Evolutionary conservation across 2,113 vertebrate species (phyloP), one percentile per base, ranked within the genome.

Genomic region (Octodon degus): DNA sequence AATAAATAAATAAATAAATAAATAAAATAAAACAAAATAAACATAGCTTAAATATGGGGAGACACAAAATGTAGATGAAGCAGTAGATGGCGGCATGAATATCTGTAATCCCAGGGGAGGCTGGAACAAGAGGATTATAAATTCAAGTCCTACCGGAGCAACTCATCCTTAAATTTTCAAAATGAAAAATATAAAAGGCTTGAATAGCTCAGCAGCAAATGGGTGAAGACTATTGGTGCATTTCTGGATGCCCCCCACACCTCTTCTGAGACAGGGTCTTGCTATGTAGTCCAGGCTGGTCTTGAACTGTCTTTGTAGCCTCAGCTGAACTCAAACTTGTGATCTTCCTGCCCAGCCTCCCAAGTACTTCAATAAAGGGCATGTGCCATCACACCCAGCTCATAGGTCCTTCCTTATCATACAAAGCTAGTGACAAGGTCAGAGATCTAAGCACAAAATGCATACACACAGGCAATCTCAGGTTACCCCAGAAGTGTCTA

Each of bases 31-130:
- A 43, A 43, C 6, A 43, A 43, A 43, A 72, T 53, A 96, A 82
- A 86, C 62, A 95, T 13, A 82, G 76, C 37, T 96, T 53, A 93
- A 94, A 94, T n/a, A 37, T 79, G 58, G 17, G n/a, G 74, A 92
- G 55, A 93, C 22, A 43, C 50, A 82, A 40, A 86, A 76, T 22
- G 17, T n/a, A n/a, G 68, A 37, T 72, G 68, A 72, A 72, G 70
- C 70, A 37, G n/a, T n/a, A 19, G 8, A 40, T 72, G n/a, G 70
- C 20, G 9, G 34, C 8, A 22, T 70, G n/a, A 8, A 22, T 22
- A 12, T 40, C n/a, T 20, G n/a, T 37, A 72, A 72, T 72, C 70
- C 19, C 20, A 37, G 70, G 19, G 19, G 19, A 72, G n/a, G 70
- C 16, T 58, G 55, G 55, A 58, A 58, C 55, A 58, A 58, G 55